Evolutionary conservation across 2,888 invertebrate genomes (phyloP).

Genomic region (Cremastobaeus sp.): DNA sequence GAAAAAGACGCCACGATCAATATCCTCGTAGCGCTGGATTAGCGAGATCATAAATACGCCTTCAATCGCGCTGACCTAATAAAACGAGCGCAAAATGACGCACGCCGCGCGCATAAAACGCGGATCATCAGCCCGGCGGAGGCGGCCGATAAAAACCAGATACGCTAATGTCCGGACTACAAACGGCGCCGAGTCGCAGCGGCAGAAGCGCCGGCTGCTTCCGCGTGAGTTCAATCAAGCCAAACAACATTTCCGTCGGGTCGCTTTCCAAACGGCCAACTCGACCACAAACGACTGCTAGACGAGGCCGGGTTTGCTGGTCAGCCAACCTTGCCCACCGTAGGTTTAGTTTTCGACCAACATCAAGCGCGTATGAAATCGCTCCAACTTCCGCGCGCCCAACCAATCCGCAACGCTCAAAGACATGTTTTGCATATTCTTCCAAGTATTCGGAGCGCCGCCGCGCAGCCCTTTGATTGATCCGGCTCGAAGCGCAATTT

Average conservation of each 20-base stretch:
- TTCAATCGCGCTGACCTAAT: slow-evolving; percentile 37
- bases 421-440: slow-evolving; percentile 34
- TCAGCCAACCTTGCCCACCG: slow-evolving; percentile 69
- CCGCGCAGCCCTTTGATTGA: too few relatives aligned
- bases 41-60: slow-evolving; percentile 35
- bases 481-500: too few relatives aligned
- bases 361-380: slow-evolving; percentile 75
- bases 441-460: too few relatives aligned
- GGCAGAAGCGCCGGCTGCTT: too few relatives aligned
- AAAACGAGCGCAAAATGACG: slow-evolving; percentile 15
- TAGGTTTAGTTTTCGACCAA: slow-evolving; percentile 73
- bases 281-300: slow-evolving; percentile 64
- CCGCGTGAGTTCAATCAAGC: slow-evolving; percentile 74
- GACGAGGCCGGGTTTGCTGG: slow-evolving; percentile 65
- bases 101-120: neutral
- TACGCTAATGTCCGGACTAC: too few relatives aligned
- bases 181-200: too few relatives aligned
- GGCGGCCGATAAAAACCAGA: neutral
- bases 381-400: slow-evolving; percentile 59
- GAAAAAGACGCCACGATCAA: slow-evolving; percentile 41
- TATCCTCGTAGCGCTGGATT: slow-evolving; percentile 22
- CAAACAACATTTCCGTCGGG: slow-evolving; percentile 74
- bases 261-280: slow-evolving; percentile 72
- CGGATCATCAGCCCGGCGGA: neutral
- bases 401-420: slow-evolving; percentile 15